Percentiles rank a stretch among this genome's conserved stretches.
Evolutionary conservation across 2,113 vertebrate species (phyloP).

Genomic region (Oostethus manadensis): DNA sequence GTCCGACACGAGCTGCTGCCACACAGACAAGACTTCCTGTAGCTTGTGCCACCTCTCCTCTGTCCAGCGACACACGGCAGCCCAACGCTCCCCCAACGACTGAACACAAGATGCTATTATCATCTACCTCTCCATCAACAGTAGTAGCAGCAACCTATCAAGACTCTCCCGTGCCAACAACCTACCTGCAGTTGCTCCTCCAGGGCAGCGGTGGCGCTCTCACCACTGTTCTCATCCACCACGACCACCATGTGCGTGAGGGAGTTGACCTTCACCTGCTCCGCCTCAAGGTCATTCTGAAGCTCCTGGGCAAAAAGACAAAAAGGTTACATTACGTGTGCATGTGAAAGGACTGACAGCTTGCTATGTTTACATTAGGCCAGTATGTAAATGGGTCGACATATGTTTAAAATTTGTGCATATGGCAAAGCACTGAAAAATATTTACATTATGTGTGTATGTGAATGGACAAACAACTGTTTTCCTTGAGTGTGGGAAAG

Average conservation of each 20-base stretch:
- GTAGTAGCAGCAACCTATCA: too few relatives aligned
- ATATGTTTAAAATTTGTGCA: too few relatives aligned
- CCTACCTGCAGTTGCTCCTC: constrained; percentile 92
- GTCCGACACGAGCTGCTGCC: constrained; percentile 89
- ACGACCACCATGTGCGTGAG: constrained; percentile 98
- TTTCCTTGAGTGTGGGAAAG: too few relatives aligned
- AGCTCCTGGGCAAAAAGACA: constrained; percentile 69
- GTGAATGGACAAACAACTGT: too few relatives aligned
- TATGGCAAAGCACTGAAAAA: too few relatives aligned
- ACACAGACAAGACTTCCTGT: constrained; percentile 82
- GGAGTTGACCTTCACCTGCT: constrained; percentile 97
- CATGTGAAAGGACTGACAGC: too few relatives aligned
- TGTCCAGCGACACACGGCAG: constrained; percentile 95
- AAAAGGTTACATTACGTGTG: not conserved
- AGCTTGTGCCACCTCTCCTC: constrained; percentile 86
- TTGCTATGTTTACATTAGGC: too few relatives aligned
- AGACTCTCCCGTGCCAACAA: not conserved
- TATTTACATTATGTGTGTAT: too few relatives aligned
- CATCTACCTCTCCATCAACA: not conserved
- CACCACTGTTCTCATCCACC: constrained; percentile 91
- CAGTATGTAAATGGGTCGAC: too few relatives aligned
- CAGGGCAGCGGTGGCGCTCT: constrained; percentile 83
- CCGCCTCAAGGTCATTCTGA: constrained; percentile 88
- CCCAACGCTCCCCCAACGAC: constrained; percentile 95
- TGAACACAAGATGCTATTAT: constrained; percentile 31